phyloP scores from a whole-genome alignment of 2,113 vertebrate species.

The Petrocephalus microphthalmus region DNA sequence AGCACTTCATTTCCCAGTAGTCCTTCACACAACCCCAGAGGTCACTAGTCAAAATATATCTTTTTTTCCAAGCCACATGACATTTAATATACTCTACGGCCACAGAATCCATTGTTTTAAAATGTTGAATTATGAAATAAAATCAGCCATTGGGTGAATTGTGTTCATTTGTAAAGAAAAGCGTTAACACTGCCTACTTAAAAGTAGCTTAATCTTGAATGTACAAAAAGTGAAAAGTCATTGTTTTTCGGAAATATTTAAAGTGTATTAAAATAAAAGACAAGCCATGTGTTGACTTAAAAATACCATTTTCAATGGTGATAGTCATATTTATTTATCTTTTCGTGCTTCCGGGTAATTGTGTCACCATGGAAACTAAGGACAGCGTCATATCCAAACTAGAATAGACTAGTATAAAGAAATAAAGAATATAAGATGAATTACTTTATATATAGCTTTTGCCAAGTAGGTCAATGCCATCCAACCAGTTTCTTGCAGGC shows the following conservation, averaged over 20 bases:
- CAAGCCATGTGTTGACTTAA: not conserved
- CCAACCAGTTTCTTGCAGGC: not conserved
- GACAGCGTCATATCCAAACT: not conserved
- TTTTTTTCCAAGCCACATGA: not conserved
- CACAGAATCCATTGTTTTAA: not conserved
- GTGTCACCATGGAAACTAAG: slow-evolving; percentile 11
- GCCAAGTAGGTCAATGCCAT: not conserved
- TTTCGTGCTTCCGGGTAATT: not conserved
- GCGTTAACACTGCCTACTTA: not conserved
- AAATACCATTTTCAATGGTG: not conserved
- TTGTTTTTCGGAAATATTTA: not conserved
- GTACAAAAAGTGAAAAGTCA: not conserved
- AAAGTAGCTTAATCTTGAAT: not conserved
- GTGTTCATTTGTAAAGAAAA: not conserved
- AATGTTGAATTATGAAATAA: not conserved
- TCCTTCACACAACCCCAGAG: not conserved
- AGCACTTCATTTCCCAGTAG: slow-evolving; percentile 10
- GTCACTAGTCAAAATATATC: not conserved
- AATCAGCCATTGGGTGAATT: not conserved
- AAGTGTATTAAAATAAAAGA: not conserved
- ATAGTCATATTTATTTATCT: not conserved
- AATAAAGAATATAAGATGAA: not conserved
- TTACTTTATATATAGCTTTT: not conserved
- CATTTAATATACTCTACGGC: not conserved
- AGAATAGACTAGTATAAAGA: not conserved